These are phyloP conservation scores for Leptarthrus brevirostris DNA, from an alignment of 2,888 invertebrate genomes.

Conservation along the genomic window DNA sequence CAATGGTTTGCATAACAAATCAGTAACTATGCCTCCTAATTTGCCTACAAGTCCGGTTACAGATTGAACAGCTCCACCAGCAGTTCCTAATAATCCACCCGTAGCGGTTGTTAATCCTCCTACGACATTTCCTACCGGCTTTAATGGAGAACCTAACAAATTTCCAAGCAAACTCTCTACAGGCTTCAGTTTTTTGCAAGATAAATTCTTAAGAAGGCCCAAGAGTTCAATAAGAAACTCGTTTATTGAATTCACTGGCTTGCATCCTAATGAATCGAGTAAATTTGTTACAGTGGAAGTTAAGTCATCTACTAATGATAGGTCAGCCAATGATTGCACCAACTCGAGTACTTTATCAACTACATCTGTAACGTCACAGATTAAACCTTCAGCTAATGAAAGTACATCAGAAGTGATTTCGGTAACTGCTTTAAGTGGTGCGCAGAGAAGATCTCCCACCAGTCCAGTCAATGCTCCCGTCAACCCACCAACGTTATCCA, in stretches of 20 bases:
- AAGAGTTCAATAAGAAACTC: not conserved
- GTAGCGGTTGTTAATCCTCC: no score
- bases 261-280: not conserved
- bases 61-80: not conserved
- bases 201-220: not conserved
- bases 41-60: not conserved
- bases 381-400: not conserved
- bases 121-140: not conserved
- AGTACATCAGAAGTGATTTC: not conserved
- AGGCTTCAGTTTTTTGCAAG: slow-evolving; percentile 2
- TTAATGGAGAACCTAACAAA: not conserved
- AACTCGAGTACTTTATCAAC: not conserved
- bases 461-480: not conserved
- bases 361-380: not conserved
- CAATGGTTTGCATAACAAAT: slow-evolving; percentile 15
- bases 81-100: no score
- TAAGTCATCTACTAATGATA: not conserved
- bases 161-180: not conserved
- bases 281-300: not conserved
- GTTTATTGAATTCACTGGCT: not conserved
- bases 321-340: not conserved
- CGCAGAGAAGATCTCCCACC: not conserved
- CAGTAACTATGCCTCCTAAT: not conserved
- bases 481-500: no score
- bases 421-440: not conserved